Conservation (phyloP, 2,113 vertebrate genomes). For the Barnardius zonarius region DNA sequence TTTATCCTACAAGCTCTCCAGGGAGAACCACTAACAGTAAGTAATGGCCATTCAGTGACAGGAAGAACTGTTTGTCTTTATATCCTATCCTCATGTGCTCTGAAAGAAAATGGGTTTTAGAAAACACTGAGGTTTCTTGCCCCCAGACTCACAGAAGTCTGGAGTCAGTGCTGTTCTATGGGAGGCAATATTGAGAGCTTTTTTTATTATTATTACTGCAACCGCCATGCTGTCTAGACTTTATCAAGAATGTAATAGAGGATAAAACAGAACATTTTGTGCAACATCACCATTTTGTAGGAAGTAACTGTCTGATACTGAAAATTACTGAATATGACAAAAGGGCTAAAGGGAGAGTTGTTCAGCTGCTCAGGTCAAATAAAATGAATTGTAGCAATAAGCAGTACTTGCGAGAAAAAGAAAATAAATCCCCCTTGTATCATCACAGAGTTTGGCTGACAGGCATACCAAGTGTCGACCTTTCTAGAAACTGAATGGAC, state of each 20-base stretch:
- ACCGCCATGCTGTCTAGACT: background rate
- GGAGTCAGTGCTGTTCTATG: background rate
- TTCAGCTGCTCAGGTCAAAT: background rate
- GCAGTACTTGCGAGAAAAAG: background rate
- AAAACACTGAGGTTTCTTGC: background rate
- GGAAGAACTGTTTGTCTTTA: background rate
- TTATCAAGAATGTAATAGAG: background rate
- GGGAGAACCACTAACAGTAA: conserved; percentile 93
- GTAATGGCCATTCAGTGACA: background rate
- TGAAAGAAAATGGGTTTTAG: background rate
- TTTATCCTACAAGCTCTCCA: conserved; percentile 98
- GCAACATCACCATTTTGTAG: background rate
- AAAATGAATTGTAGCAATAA: background rate
- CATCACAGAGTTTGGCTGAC: background rate
- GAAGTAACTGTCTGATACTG: background rate
- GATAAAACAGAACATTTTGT: background rate
- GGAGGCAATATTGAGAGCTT: background rate
- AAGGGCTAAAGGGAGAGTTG: background rate
- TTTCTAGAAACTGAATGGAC: background rate
- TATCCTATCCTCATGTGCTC: background rate
- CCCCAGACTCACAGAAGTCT: background rate
- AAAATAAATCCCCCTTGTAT: background rate
- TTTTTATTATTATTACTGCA: background rate
- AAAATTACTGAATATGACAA: background rate
- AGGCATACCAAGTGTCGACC: background rate